Evolutionary conservation across 2,888 invertebrate genomes (phyloP).

Genomic region (Sisyra nigra): DNA sequence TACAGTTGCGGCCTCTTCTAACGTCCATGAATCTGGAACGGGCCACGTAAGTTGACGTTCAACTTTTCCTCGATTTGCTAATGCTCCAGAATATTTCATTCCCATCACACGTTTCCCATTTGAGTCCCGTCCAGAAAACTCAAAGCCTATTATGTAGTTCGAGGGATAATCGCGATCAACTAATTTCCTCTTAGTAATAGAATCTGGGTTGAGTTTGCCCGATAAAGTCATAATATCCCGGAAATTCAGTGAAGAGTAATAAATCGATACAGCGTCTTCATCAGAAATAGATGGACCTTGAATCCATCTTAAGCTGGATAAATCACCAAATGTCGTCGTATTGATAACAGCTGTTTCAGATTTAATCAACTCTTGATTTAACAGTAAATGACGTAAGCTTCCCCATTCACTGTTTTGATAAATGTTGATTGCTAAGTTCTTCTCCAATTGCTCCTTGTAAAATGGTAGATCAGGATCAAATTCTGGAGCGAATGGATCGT

Average conservation of each 20-base stretch:
- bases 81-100: constrained; percentile 31
- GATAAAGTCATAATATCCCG: constrained; percentile 42
- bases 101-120: constrained; percentile 23
- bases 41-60: constrained; percentile 39
- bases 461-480: constrained; percentile 48
- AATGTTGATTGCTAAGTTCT: constrained; percentile 69
- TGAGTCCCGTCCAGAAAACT: constrained; percentile 33
- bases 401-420: constrained; percentile 38
- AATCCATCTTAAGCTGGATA: constrained; percentile 70
- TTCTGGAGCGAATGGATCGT: constrained; percentile 41
- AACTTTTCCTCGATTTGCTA: constrained; percentile 35
- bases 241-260: constrained; percentile 38
- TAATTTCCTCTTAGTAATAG: not conserved
- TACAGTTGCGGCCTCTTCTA: constrained; percentile 60
- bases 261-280: constrained; percentile 9
- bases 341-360: constrained; percentile 60
- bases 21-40: constrained; percentile 52
- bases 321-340: constrained; percentile 62
- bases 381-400: constrained; percentile 48
- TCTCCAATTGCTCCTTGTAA: constrained; percentile 46
- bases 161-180: constrained; percentile 41
- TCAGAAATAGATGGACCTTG: constrained; percentile 34
- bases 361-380: constrained; percentile 55
- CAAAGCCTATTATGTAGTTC: constrained; percentile 30
- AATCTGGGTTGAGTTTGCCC: constrained; percentile 40